Percentiles rank a stretch among this genome's conserved stretches.
These are phyloP conservation scores for Entomobrya proxima DNA, from an alignment of 2,888 invertebrate genomes.

Conservation along the genomic window DNA sequence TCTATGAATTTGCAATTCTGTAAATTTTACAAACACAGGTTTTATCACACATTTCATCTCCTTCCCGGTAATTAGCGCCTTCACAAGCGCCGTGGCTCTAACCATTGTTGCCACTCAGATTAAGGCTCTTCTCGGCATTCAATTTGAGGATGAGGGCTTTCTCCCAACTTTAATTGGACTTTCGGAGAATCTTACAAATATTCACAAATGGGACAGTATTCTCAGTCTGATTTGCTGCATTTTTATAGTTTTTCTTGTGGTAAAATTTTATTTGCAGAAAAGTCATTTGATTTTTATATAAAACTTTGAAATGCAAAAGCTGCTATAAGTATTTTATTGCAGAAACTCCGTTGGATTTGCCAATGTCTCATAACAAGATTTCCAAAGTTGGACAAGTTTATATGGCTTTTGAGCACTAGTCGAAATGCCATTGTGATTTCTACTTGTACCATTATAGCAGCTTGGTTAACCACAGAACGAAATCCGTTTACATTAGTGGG, in stretches of 20 bases:
- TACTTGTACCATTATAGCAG: slow-evolving; percentile 50
- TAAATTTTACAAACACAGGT: slow-evolving; percentile 80
- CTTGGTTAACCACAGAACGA: neutral
- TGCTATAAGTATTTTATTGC: neutral
- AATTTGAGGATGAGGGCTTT: slow-evolving; percentile 86
- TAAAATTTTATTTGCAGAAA: neutral
- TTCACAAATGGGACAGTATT: slow-evolving; percentile 83
- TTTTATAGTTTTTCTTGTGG: slow-evolving; percentile 48
- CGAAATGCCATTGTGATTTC: slow-evolving; percentile 71
- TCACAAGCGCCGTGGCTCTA: slow-evolving; percentile 93
- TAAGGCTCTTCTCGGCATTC: slow-evolving; percentile 86
- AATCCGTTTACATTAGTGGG: slow-evolving; percentile 68
- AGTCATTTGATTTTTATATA: no score
- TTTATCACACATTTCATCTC: slow-evolving; percentile 92
- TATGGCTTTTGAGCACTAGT: slow-evolving; percentile 71
- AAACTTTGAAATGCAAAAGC: slow-evolving; percentile 22
- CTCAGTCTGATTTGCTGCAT: slow-evolving; percentile 80
- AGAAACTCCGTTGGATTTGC: slow-evolving; percentile 38
- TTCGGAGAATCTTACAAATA: slow-evolving; percentile 83
- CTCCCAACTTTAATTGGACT: slow-evolving; percentile 86
- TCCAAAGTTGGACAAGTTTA: slow-evolving; percentile 47
- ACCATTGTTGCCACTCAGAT: slow-evolving; percentile 92
- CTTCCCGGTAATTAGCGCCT: slow-evolving; percentile 86
- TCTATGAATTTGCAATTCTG: neutral
- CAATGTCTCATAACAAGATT: neutral